Percentiles rank a stretch among this genome's conserved stretches.
Conservation (phyloP, 2,888 invertebrate genomes). For the Phragmatobia fuliginosa region DNA sequence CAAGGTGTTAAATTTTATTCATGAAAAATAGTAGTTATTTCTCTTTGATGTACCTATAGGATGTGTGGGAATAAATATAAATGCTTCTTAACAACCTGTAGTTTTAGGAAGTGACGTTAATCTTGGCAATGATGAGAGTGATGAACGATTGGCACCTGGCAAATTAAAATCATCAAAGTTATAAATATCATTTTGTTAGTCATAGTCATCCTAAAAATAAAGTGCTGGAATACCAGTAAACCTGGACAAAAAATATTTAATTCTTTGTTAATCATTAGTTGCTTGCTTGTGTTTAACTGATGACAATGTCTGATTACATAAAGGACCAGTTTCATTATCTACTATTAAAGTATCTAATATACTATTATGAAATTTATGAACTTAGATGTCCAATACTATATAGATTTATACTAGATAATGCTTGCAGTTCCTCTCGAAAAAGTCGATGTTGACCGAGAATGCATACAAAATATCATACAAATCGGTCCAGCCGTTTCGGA, state of each 20-base stretch:
- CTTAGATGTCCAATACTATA: too few species aligned
- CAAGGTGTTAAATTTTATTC: background rate
- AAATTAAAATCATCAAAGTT: conserved; percentile 3
- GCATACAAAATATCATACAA: too few species aligned
- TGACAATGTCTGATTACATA: background rate
- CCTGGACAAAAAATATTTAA: background rate
- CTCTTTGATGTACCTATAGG: conserved; percentile 16
- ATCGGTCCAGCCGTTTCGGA: too few species aligned
- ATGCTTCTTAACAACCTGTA: conserved; percentile 34
- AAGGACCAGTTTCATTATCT: too few species aligned
- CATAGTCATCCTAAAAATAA: background rate
- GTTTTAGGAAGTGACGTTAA: conserved; percentile 19
- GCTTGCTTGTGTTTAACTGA: background rate
- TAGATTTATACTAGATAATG: too few species aligned
- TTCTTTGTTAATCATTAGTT: background rate
- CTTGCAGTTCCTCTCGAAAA: too few species aligned
- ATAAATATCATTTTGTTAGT: background rate
- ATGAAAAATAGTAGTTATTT: background rate
- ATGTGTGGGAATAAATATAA: conserved; percentile 16
- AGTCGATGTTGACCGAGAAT: too few species aligned
- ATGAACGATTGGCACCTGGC: conserved; percentile 11
- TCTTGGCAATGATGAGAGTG: conserved; percentile 25
- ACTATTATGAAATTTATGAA: too few species aligned
- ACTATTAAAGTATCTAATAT: too few species aligned
- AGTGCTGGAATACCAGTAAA: conserved; percentile 16